A percentile compares a stretch with the other conserved stretches of the same genome.
phyloP scores from a whole-genome alignment of 2,113 vertebrate genomes.

The Zapus hudsonius region DNA sequence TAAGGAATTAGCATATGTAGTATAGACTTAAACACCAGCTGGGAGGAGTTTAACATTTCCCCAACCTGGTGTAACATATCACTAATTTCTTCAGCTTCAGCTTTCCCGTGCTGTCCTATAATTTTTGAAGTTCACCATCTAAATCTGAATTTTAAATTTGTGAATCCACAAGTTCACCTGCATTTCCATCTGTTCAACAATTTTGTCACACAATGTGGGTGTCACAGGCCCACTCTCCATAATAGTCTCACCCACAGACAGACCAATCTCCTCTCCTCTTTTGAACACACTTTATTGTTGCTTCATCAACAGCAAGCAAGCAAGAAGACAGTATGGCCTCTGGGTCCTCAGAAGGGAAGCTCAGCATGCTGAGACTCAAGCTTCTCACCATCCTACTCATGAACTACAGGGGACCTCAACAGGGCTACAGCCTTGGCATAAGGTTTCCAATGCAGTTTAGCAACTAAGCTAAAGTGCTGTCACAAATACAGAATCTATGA shows the following conservation, averaged over 20 bases:
- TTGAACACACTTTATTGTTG: too few relatives aligned
- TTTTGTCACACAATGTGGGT: neutral
- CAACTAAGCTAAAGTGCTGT: too few relatives aligned
- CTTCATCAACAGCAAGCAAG: neutral
- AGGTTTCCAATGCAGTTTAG: neutral
- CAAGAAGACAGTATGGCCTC: fast-evolving
- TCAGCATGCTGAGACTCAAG: neutral
- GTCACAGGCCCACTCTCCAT: neutral
- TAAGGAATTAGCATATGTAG: neutral
- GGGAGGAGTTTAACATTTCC: neutral
- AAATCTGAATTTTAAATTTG: neutral
- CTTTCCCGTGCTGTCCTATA: neutral
- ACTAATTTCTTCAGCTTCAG: neutral
- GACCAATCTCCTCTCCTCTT: neutral
- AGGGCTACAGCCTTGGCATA: neutral
- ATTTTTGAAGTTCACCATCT: neutral
- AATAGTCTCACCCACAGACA: neutral
- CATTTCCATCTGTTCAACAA: too few relatives aligned
- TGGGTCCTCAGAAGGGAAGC: fast-evolving
- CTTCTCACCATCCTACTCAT: fast-evolving
- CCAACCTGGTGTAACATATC: neutral
- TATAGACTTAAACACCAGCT: neutral
- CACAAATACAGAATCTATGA: neutral
- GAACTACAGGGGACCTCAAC: neutral
- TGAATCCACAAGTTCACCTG: neutral